A percentile compares a stretch with the other conserved stretches of the same genome.
Evolutionary conservation across 2,113 vertebrate species (phyloP).

Genomic region (Limnothrissa miodon): DNA sequence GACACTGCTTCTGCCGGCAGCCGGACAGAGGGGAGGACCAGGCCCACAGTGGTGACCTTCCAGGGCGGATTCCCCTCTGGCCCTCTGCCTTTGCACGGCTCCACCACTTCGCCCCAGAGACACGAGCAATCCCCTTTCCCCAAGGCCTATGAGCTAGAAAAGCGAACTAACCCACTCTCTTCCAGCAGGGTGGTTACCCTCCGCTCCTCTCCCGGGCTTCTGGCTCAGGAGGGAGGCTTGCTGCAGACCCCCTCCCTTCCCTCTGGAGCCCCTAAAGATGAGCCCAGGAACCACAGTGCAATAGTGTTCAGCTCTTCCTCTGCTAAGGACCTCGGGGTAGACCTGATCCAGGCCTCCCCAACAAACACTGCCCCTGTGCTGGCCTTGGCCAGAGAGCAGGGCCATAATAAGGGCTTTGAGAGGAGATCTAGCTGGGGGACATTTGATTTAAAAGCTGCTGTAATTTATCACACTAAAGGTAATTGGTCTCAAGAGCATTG

Average conservation of each 20-base stretch:
- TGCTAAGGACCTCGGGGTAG: slow-evolving; percentile 81
- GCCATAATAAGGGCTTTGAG: slow-evolving; percentile 82
- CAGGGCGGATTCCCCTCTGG: slow-evolving; percentile 79
- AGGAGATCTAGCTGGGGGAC: slow-evolving; percentile 84
- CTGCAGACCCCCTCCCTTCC: slow-evolving; percentile 66
- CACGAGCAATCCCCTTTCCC: slow-evolving; percentile 77
- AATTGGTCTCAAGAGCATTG: slow-evolving; percentile 48
- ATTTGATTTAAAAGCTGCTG: slow-evolving; percentile 89
- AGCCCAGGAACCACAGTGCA: slow-evolving; percentile 77
- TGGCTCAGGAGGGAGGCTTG: slow-evolving; percentile 62
- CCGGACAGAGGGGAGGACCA: slow-evolving; percentile 66
- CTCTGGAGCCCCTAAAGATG: slow-evolving; percentile 74
- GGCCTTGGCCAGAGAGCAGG: slow-evolving; percentile 83
- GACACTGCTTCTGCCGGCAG: slow-evolving; percentile 54
- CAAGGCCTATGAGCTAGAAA: slow-evolving; percentile 81
- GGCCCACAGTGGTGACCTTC: slow-evolving; percentile 79
- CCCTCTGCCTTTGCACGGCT: slow-evolving; percentile 55
- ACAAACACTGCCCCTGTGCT: slow-evolving; percentile 76
- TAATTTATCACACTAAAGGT: slow-evolving; percentile 93
- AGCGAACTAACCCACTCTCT: slow-evolving; percentile 84
- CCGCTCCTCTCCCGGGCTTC: slow-evolving; percentile 54
- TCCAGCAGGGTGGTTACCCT: slow-evolving; percentile 65
- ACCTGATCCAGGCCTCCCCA: slow-evolving; percentile 77
- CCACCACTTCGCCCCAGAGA: slow-evolving; percentile 74
- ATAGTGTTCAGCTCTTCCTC: slow-evolving; percentile 86